Evolutionary conservation across 2,797 vertebrate species (phyloP).

Genomic region (Phrynocephalus forsythii): DNA sequence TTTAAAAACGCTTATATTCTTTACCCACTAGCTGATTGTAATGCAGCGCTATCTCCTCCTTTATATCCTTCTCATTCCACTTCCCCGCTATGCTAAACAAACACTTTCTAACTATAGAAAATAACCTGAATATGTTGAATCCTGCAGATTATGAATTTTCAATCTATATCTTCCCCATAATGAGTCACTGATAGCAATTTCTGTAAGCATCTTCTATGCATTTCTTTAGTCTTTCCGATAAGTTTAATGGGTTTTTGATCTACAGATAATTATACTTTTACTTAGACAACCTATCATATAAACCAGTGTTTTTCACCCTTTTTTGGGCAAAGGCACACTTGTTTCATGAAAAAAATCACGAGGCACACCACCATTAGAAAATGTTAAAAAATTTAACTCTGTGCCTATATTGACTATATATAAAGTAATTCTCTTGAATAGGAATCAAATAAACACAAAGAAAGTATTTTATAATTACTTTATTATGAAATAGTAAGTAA

Average conservation of each 20-base stretch:
- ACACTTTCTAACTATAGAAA: neutral
- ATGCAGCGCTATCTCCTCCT: neutral
- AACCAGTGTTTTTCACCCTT: no score
- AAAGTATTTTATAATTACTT: no score
- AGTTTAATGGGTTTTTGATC: neutral
- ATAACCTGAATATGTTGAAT: neutral
- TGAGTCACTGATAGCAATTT: neutral
- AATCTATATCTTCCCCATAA: neutral
- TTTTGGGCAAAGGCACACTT: no score
- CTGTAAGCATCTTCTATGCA: neutral
- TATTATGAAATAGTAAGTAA: no score
- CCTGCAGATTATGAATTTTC: neutral
- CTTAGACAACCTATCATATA: neutral
- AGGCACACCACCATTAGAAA: no score
- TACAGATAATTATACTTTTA: neutral
- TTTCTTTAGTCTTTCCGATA: neutral
- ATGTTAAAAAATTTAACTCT: no score
- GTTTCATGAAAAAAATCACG: no score
- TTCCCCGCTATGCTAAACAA: constrained; percentile 16
- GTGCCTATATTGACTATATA: no score
- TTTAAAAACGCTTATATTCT: constrained; percentile 24
- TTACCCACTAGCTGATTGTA: constrained; percentile 42
- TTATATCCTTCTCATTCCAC: constrained; percentile 30
- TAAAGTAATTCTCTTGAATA: no score
- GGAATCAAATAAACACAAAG: no score